Base-by-base conservation (phyloP, 2,113 vertebrate genomes). In the Saccopteryx bilineata region DNA sequence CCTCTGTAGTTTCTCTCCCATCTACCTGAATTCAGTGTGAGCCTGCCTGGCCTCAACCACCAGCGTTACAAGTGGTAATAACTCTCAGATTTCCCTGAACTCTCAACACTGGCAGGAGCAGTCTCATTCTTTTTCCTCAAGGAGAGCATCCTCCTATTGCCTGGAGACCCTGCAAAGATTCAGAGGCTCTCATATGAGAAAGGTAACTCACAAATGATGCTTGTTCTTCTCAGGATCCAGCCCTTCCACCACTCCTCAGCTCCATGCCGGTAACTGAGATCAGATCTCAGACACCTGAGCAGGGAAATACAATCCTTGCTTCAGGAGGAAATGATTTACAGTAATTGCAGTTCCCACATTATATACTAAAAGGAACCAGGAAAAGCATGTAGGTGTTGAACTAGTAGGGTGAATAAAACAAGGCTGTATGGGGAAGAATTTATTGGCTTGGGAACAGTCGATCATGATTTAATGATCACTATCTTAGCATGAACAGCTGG, bases 271-370 rank as follows among this genome's bases (percentile, higher is more conserved):
- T 61, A 83, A 89, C 26, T 39, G 18, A 28, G 65, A 10, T 46
- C 1, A 72, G 50, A 11, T 65, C 33, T 91, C 24, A 48, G 66
- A 91, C 19, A 83, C 9, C 15, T 71, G 69, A 33, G 50, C 12
- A 24, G 8, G 12, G 76, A 95, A 78, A 91, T 87, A 50, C 6
- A 61, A 63, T 54, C 75, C 8, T 87, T 86, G 65, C 26, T 65
- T 15, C 15, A 72, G 83, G 58, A 93, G 19, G 76, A 93, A 93
- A 87, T 46, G 21, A n/a, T 58, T 91, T 83, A 50, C 48, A 82
- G 48, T 54, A 66, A 79, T 78, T 78, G 18, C 21, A 17, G 9
- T 15, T 61, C 17, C 65, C 58, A 56, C 10, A 28, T 46, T 82
- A 83, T 50, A 58, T 17, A 60, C 13, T 65, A 66, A 85, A 90